Evolutionary conservation across 2,797 vertebrate species (phyloP).

Genomic region (Malacoctenus gilli): DNA sequence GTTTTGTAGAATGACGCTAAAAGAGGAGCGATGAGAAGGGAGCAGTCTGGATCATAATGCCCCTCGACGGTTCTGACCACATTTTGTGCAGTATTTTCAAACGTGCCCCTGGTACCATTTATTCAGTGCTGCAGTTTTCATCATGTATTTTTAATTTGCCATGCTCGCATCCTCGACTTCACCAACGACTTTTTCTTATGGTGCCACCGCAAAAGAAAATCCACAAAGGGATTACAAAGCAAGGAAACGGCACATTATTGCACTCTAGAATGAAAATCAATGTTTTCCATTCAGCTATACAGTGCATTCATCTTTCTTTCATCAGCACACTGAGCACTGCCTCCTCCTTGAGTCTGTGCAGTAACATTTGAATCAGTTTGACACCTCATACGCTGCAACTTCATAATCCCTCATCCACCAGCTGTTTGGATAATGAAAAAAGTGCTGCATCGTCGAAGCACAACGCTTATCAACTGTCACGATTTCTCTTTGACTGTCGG

Average conservation of each 20-base stretch:
- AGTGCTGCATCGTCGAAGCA: constrained; percentile 13
- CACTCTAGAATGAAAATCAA: constrained; percentile 7
- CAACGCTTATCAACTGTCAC: constrained; percentile 16
- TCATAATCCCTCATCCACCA: constrained; percentile 18
- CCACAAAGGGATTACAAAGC: not conserved
- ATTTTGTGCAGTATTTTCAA: constrained; percentile 29
- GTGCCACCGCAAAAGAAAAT: not conserved
- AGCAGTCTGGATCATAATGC: constrained; percentile 12
- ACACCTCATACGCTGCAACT: constrained; percentile 23
- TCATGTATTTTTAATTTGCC: no score
- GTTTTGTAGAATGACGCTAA: constrained; percentile 15
- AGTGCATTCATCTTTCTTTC: constrained; percentile 6
- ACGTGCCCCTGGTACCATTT: constrained; percentile 7
- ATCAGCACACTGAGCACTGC: not conserved
- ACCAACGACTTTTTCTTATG: no score
- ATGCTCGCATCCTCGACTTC: no score
- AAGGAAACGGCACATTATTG: not conserved
- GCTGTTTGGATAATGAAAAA: constrained; percentile 11
- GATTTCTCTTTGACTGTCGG: constrained; percentile 23
- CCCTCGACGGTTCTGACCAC: no score
- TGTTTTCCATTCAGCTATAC: constrained; percentile 19
- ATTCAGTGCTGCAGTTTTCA: not conserved
- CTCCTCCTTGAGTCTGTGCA: constrained; percentile 17
- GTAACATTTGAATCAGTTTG: constrained; percentile 28
- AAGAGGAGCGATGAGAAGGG: not conserved